Evolutionary conservation across 2,888 invertebrate genomes (phyloP).

Genomic region (Hemithea aestivaria): DNA sequence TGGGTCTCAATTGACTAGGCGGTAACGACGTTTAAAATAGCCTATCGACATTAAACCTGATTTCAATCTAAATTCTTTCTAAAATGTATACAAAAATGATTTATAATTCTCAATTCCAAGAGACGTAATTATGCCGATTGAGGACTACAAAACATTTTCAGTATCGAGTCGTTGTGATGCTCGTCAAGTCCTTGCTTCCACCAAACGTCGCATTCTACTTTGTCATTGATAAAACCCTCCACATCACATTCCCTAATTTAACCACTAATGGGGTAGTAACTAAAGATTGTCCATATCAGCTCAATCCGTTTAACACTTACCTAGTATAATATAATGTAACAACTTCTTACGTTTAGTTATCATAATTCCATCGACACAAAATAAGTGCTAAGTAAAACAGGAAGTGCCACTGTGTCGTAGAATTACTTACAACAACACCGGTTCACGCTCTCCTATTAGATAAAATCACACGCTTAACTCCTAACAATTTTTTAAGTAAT

Average conservation of each 20-base stretch:
- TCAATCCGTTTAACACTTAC: conserved; percentile 76
- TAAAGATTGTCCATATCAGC: conserved; percentile 69
- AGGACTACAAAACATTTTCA: conserved; percentile 63
- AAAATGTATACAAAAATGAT: conserved; percentile 49
- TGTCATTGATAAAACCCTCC: conserved; percentile 79
- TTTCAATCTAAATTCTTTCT: conserved; percentile 33
- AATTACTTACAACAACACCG: conserved; percentile 78
- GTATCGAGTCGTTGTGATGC: conserved; percentile 52
- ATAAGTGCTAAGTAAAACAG: conserved; percentile 80
- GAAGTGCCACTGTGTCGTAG: conserved; percentile 79
- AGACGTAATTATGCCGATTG: conserved; percentile 44
- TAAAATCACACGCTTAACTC: conserved; percentile 79
- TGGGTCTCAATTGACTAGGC: conserved; percentile 79
- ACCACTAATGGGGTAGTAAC: conserved; percentile 76
- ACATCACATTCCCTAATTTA: conserved; percentile 74
- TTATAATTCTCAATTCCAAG: conserved; percentile 61
- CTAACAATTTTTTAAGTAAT: conserved; percentile 80
- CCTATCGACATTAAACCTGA: conserved; percentile 46
- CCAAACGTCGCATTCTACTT: conserved; percentile 73
- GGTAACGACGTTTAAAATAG: conserved; percentile 60
- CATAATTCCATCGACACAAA: conserved; percentile 78
- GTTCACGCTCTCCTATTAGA: conserved; percentile 76
- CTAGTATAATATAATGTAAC: conserved; percentile 80
- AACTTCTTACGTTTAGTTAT: conserved; percentile 75
- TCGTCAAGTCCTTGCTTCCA: conserved; percentile 45